phyloP scores from a whole-genome alignment of 2,113 vertebrate genomes.

The Megaceryle maxima region DNA sequence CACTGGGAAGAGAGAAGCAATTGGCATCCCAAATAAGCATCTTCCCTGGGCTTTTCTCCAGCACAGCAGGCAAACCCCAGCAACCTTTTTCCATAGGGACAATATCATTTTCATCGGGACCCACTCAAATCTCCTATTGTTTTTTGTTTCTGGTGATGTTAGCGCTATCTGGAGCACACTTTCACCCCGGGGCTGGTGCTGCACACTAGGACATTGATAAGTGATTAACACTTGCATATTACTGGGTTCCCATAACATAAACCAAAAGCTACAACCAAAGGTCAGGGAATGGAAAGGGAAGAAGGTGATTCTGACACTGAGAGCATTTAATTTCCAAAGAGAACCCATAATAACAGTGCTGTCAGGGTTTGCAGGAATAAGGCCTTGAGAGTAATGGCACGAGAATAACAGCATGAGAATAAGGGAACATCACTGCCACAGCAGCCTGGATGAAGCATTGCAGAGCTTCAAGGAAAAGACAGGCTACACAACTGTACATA shows the following conservation, averaged over 20 bases:
- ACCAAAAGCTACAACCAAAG: background rate
- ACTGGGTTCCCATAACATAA: background rate
- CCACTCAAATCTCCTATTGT: accelerated
- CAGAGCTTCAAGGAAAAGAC: background rate
- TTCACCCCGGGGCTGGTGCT: background rate
- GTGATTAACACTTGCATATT: background rate
- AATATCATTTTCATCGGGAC: background rate
- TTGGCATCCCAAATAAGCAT: background rate
- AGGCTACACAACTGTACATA: background rate
- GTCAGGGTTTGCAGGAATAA: background rate
- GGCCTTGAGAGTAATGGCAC: background rate
- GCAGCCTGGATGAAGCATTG: background rate
- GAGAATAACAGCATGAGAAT: background rate
- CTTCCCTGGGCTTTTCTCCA: background rate
- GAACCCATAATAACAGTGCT: background rate
- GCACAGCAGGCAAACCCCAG: background rate
- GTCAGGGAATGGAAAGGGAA: background rate
- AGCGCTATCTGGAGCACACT: background rate
- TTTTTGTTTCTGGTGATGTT: background rate
- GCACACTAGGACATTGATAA: background rate
- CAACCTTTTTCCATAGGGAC: background rate
- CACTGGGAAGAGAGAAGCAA: too few species aligned
- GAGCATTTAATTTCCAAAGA: background rate
- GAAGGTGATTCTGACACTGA: background rate
- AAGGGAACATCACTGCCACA: background rate